These are phyloP conservation scores for Piezodorus guildinii DNA, from an alignment of 1,140 invertebrate species.

Conservation along the genomic window DNA sequence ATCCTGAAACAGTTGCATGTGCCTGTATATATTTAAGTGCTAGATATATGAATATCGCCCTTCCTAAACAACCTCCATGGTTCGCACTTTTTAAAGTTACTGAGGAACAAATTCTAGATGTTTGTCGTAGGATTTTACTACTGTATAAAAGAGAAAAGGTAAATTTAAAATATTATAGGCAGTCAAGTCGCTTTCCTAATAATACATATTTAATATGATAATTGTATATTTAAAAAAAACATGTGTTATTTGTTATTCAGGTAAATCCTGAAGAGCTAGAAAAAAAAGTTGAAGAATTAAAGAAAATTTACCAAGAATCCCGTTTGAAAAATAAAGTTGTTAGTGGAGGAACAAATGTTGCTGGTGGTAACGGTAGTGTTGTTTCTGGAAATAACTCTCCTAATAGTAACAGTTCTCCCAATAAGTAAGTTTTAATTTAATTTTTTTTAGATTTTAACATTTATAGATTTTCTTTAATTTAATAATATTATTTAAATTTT, in stretches of 20 bases:
- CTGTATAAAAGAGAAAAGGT: conserved; percentile 74
- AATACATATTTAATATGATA: too few species aligned
- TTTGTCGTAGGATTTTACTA: conserved; percentile 69
- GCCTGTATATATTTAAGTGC: conserved; percentile 95
- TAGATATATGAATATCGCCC: conserved; percentile 66
- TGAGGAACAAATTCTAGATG: conserved; percentile 72
- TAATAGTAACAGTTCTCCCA: conserved; percentile 31
- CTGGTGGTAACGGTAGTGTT: conserved; percentile 27
- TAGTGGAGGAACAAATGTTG: background rate
- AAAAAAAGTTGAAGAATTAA: conserved; percentile 58
- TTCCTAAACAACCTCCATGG: conserved; percentile 84
- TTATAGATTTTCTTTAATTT: background rate
- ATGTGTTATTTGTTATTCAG: conserved; percentile 35
- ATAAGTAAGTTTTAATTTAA: conserved; percentile 35
- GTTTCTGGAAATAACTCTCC: conserved; percentile 42
- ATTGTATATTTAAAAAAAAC: too few species aligned
- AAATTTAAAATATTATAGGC: conserved; percentile 29
- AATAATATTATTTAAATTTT: conserved; percentile 28
- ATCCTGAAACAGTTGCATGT: conserved; percentile 95
- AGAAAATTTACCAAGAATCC: conserved; percentile 61
- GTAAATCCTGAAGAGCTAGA: conserved; percentile 63
- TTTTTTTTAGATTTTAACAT: conserved; percentile 28
- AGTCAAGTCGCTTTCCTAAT: background rate
- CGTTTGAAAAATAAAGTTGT: conserved; percentile 49
- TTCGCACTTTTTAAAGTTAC: conserved; percentile 72